Evolutionary conservation across 1,140 invertebrate species (phyloP), one percentile per base, ranked within the genome.

Genomic region (Hyposmocoma kahamanoa): DNA sequence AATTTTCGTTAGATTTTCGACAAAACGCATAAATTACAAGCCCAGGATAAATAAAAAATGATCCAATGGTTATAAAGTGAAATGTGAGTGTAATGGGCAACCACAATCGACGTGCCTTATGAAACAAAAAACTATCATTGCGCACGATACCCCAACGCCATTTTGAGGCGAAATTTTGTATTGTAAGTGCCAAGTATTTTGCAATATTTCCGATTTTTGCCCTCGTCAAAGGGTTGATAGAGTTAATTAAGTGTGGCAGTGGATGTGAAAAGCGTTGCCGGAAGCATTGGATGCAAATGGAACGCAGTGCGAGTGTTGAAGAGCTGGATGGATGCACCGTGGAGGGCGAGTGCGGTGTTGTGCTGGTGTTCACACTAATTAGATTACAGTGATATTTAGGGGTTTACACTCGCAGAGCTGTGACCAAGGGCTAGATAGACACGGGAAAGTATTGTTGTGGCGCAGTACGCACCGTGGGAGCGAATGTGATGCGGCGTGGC

Each of bases 161-260:
- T 87, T 86, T 87, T 87, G 84, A 87, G 81, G 83, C 84, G 77
- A 87, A 87, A 85, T 85, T 83, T 84, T 81, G 69, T 84, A 80
- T 36, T 83, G 83, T 87, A 84, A 85, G 83, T 86, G 83, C 80
- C 82, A 87, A 82, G 79, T 87, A 85, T 86, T 86, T 87, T 64
- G 81, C 78, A 82, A 83, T 84, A 84, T 77, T 83, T 78, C 79
- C 56, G 46, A 67, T 73, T 67, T 43, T 61, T 47, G 54, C 59
- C 57, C 58, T 69, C 36, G 36, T 48, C 42, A 47, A 53, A 47
- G 62, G 67, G 54, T 54, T 73, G 56, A 54, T 43, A 55, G 34
- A 56, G 43, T 46, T 58, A 56, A 56, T 56, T 64, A 64, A 60
- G 50, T 49, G 55, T 54, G 59, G 61, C 18, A 58, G 60, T 71